Conservation (phyloP, 2,888 invertebrate species). For the Rhodophaea formosa region DNA sequence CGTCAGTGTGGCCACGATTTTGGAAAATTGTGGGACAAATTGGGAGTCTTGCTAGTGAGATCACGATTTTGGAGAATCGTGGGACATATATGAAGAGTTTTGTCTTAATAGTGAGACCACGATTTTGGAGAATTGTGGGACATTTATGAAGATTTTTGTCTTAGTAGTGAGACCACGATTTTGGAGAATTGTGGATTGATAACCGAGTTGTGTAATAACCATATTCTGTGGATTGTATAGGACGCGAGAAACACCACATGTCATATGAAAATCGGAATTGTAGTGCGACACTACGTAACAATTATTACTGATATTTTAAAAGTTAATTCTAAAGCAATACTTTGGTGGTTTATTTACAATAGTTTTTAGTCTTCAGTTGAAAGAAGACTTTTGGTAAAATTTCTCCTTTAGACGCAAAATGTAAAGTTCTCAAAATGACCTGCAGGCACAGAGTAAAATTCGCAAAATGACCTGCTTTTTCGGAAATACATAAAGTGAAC, state of each 20-base stretch:
- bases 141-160: background rate
- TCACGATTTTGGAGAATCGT: background rate
- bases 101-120: background rate
- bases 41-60: background rate
- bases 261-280: background rate
- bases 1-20: background rate
- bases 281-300: conserved; percentile 4
- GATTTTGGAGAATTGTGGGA: background rate
- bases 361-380: background rate
- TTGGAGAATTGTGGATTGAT: background rate
- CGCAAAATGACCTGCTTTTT: no score
- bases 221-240: background rate
- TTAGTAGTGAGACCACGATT: background rate
- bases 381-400: no score
- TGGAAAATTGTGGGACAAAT: background rate
- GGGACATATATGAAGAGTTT: background rate
- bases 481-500: no score
- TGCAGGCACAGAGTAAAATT: no score
- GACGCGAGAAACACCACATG: background rate
- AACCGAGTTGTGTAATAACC: background rate
- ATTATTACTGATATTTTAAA: background rate
- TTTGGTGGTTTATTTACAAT: background rate
- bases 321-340: conserved; percentile 1
- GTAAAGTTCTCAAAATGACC: no score
- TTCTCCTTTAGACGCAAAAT: no score